Evolutionary conservation across 2,113 vertebrate genomes (phyloP).

Genomic region (Marmota monax): DNA sequence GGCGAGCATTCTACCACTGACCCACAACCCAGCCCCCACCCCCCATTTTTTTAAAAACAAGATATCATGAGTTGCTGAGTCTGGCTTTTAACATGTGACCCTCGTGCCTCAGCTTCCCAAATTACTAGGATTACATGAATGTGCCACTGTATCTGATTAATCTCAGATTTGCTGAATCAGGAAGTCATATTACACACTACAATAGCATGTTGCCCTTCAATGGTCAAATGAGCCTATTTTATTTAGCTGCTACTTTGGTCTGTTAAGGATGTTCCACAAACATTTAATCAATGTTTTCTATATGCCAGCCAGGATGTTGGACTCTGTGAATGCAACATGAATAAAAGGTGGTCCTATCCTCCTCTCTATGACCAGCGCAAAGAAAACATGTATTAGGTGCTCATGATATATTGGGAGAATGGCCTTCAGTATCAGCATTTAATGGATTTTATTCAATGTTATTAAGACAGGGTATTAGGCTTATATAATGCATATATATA

Average conservation of each 20-base stretch:
- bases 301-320: not conserved
- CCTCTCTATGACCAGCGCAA: not conserved
- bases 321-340: not conserved
- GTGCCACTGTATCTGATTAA: not conserved
- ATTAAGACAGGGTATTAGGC: not conserved
- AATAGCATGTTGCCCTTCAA: not conserved
- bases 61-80: no score
- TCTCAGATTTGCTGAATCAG: not conserved
- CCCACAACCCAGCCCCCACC: no score
- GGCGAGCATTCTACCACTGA: no score
- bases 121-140: no score
- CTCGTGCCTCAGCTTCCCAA: no score
- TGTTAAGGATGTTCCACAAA: not conserved
- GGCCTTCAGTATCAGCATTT: not conserved
- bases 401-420: not conserved
- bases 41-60: no score
- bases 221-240: not conserved
- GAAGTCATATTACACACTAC: not conserved
- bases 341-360: not conserved
- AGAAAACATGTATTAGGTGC: not conserved
- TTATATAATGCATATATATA: not conserved
- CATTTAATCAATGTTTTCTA: not conserved
- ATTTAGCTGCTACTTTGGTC: not conserved
- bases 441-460: not conserved
- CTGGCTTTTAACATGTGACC: no score